Evolutionary conservation across 1,140 invertebrate species (phyloP), one percentile per base, ranked within the genome.

Genomic region (Drosophila ohnishii): DNA sequence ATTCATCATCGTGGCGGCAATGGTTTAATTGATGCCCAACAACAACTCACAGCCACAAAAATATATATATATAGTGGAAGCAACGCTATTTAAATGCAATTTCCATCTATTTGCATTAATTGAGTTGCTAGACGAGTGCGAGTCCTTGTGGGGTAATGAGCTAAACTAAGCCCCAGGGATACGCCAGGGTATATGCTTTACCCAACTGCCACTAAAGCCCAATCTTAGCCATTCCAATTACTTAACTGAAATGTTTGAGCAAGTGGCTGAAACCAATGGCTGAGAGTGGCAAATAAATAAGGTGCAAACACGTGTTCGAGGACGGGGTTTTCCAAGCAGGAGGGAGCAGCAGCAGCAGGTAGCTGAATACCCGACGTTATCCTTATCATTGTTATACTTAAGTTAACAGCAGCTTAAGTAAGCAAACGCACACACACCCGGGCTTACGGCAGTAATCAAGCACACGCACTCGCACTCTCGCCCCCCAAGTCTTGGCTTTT

Each of bases 321-420:
- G 40, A 13, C 25, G 50, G 22, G 47, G 14, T 10, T 37, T 22
- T 5, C 13, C 28, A 53, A 57, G 22, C n/a, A 9, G 37, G 5
- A 57, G 4, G 32, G 40, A 48, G 28, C 16, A 19, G 10, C 19
- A 13, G 56, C 3, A 32, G 64, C 37, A 61, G 78, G 73, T 48
- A 74, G 57, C 74, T n/a, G 25, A 75, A 86, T 82, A 75, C 62
- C 83, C 64, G 58, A 82, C 71, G 79, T 87, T 86, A 86, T 86
- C 83, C 83, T 86, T 83, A 86, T 86, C 83, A 86, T 86, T 86
- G 83, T 86, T 82, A 87, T 86, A 86, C 82, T 87, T 87, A 86
- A 87, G 83, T 87, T 86, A 86, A 86, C 83, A 86, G 73, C 83
- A 86, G 82, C 83, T 87, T 86, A 86, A 86, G 76, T 63, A 86